A percentile compares a stretch with the other conserved stretches of the same genome.
Conservation (phyloP, 2,888 invertebrate genomes). For the Sarcophaga rosellei region DNA sequence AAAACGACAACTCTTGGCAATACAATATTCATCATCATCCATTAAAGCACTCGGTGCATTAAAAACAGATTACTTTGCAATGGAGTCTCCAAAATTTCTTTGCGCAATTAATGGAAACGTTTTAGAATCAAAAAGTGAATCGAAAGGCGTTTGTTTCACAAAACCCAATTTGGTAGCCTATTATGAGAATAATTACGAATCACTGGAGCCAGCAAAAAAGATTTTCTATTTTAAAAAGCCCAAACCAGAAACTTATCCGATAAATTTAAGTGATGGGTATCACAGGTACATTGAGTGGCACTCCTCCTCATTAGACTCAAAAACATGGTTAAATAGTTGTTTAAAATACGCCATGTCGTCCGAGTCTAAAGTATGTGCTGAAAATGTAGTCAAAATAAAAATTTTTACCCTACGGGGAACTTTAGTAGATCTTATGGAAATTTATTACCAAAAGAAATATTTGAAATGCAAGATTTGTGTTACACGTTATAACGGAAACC, state of each 20-base stretch:
- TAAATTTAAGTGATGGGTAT: slow-evolving; percentile 23
- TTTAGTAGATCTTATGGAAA: background rate
- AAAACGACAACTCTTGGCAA: no score
- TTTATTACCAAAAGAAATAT: background rate
- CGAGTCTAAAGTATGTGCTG: background rate
- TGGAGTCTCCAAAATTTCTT: background rate
- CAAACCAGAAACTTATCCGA: background rate
- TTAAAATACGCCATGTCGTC: slow-evolving; percentile 11
- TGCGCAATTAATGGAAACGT: background rate
- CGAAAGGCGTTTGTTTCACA: background rate
- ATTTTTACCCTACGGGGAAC: slow-evolving; percentile 14
- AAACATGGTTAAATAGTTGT: background rate
- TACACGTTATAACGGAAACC: slow-evolving; percentile 15
- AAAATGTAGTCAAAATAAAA: background rate
- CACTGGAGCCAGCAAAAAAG: background rate
- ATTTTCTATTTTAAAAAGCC: slow-evolving; percentile 31
- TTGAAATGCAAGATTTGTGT: background rate
- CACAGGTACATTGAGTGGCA: no score
- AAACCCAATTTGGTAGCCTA: background rate
- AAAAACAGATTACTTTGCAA: no score
- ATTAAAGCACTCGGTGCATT: no score
- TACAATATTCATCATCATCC: no score
- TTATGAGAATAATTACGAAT: background rate
- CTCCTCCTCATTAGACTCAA: background rate
- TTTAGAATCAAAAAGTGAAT: no score